Base-by-base conservation (phyloP, 2,888 invertebrate species). In the Spisula subtruncata region DNA sequence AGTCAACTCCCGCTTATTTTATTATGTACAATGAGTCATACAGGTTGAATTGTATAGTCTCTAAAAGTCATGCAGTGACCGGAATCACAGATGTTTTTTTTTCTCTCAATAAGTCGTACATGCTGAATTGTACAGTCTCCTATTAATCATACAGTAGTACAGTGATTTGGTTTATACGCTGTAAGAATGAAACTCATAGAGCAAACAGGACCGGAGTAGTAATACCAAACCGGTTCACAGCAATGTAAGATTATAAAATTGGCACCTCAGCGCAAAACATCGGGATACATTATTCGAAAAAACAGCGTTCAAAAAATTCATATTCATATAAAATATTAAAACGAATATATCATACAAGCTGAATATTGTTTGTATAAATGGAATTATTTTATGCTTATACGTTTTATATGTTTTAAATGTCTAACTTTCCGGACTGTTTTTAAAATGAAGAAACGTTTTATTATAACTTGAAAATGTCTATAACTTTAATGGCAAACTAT, bases 401-500 rank as follows among this genome's bases (percentile, higher is more conserved):
- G 25, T 25, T 66, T 66, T 66, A 66, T 66, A 66, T 25, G 25
- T 66, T 66, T 25, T 66, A 66, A 66, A 66, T 66, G 25, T n/a
- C 25, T 66, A 10, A 66, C 25, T 66, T 66, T 25, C 60, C 25
- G 60, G 60, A 66, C 60, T 66, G 60, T 25, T 66, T 25, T 10
- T 25, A 25, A 56, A 66, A 75, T 75, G 60, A 32, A 75, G 29
- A 75, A 75, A 12, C 75, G 16, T 10, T 66, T 66, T 32, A 75
- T 75, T 75, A 35, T 75, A 35, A 16, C 32, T 5, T 14, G 8
- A 75, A 14, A 12, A 75, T 75, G 32, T 25, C 32, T 18, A 75
- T 75, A 75, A 75, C 75, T 32, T 75, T 75, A 75, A 75, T 32
- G 25, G 75, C 10, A 32, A 18, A 75, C 18, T 32, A 75, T 75